These are phyloP conservation scores for Lepilemur septentrionalis DNA, from an alignment of 2,797 vertebrate genomes.

Conservation along the genomic window DNA sequence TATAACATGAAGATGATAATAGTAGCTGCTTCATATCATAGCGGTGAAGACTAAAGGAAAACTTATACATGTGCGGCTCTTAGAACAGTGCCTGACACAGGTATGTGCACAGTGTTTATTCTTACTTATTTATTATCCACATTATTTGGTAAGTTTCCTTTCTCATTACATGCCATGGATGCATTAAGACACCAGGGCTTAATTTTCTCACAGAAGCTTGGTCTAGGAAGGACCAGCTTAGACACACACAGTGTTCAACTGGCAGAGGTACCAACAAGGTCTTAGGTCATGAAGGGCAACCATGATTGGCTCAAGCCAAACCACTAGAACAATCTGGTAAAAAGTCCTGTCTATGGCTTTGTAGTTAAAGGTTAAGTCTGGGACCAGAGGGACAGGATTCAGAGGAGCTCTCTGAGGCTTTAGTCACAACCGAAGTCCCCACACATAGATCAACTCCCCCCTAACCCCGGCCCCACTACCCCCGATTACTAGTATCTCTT, in stretches of 20 bases:
- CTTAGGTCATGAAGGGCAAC: background rate
- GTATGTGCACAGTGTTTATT: background rate
- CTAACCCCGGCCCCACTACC: background rate
- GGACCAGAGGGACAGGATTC: background rate
- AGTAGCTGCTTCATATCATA: background rate
- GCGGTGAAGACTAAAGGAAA: background rate
- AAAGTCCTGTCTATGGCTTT: background rate
- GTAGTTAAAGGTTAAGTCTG: background rate
- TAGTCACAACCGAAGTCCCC: background rate
- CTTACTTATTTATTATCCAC: background rate
- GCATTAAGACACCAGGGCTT: background rate
- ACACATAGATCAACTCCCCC: background rate
- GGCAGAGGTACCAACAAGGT: background rate
- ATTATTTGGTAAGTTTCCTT: background rate
- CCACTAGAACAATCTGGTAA: background rate
- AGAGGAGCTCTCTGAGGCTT: background rate
- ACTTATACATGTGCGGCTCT: background rate
- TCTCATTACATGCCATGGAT: background rate
- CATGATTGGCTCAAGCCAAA: background rate
- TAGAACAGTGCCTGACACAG: background rate
- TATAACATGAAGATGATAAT: background rate
- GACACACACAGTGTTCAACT: background rate
- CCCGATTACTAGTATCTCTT: constrained; percentile 77
- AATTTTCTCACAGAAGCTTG: background rate
- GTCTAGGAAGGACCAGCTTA: background rate